Evolutionary conservation across 2,888 invertebrate species (phyloP).

Genomic region (Aleiodes testaceus): DNA sequence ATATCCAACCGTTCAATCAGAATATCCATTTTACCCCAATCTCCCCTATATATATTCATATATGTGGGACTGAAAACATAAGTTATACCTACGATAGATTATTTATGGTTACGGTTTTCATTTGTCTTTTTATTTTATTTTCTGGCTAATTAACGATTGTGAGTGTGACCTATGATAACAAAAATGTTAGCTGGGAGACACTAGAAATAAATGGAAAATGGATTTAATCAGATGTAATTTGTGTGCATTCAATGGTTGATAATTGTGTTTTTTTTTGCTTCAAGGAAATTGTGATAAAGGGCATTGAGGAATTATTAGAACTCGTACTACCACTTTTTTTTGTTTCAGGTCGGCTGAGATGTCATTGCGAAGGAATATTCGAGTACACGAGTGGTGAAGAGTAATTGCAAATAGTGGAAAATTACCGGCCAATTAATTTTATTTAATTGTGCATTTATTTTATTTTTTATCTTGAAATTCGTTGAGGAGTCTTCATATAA

Average conservation of each 20-base stretch:
- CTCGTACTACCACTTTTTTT: constrained; percentile 51
- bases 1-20: too few species aligned
- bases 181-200: constrained; percentile 63
- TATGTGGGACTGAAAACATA: constrained; percentile 46
- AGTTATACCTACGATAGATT: constrained; percentile 54
- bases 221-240: constrained; percentile 60
- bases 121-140: constrained; percentile 44
- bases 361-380: constrained; percentile 57
- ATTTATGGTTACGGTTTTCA: constrained; percentile 59
- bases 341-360: constrained; percentile 51
- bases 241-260: background rate
- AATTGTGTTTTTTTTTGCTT: constrained; percentile 12
- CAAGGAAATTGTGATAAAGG: constrained; percentile 35
- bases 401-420: constrained; percentile 34
- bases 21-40: too few species aligned
- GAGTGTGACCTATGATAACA: constrained; percentile 62
- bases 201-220: constrained; percentile 65
- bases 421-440: too few species aligned
- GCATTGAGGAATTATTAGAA: constrained; percentile 20
- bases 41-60: constrained; percentile 41
- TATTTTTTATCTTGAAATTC: too few species aligned
- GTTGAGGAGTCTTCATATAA: too few species aligned
- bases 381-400: constrained; percentile 55
- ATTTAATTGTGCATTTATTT: too few species aligned
- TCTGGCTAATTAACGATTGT: constrained; percentile 55